Conservation (phyloP, 2,113 vertebrate species). For the Eurypyga helias region DNA sequence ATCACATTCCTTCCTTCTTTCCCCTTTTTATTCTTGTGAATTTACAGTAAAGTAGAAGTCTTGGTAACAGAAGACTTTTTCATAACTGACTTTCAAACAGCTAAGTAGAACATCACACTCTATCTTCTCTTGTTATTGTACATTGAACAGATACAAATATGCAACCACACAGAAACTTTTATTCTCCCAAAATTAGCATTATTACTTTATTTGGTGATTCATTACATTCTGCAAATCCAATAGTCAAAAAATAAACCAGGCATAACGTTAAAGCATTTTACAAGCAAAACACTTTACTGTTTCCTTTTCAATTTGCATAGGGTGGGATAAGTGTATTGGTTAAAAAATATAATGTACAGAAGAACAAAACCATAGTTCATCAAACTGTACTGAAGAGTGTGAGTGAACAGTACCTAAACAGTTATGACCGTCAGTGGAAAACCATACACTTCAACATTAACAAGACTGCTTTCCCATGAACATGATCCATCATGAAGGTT, state of each 20-base stretch:
- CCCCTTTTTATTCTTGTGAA: neutral
- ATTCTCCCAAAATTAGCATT: constrained; percentile 70
- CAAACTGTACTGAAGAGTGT: constrained; percentile 41
- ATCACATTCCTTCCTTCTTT: neutral
- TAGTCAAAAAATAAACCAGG: constrained; percentile 74
- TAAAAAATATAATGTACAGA: constrained; percentile 75
- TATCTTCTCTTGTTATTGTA: neutral
- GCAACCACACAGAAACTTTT: constrained; percentile 8
- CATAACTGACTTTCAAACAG: neutral
- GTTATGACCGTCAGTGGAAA: constrained; percentile 13
- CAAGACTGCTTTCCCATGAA: constrained; percentile 14
- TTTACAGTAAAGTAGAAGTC: neutral
- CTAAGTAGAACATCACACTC: neutral
- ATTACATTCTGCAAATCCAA: constrained; percentile 76
- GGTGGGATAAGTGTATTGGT: constrained; percentile 68
- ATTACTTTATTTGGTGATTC: constrained; percentile 78
- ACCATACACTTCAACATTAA: constrained; percentile 48
- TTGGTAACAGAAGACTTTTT: neutral
- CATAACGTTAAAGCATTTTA: constrained; percentile 79
- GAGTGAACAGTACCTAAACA: constrained; percentile 12
- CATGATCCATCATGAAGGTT: neutral
- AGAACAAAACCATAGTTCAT: constrained; percentile 70
- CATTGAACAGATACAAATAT: neutral
- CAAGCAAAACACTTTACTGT: constrained; percentile 78
- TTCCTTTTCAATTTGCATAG: constrained; percentile 65